Evolutionary conservation across 2,888 invertebrate species (phyloP), one percentile per base, ranked within the genome.

Genomic region (Philhelius pedissequus): DNA sequence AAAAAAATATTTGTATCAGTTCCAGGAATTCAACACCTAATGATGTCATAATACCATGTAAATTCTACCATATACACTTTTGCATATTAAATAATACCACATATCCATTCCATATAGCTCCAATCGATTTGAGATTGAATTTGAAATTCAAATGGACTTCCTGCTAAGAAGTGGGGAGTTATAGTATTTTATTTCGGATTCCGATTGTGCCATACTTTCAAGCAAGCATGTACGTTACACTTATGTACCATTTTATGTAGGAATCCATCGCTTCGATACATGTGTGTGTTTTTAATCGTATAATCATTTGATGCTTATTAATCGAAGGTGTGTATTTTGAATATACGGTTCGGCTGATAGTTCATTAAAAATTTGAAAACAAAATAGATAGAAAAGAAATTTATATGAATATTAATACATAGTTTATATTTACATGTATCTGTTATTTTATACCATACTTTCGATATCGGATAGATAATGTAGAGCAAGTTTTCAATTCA

Each of bases 101-200:
- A 32, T 11, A 60, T 45, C 45, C 54, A 68, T 27, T 54, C 22
- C 6, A 71, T 25, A 76, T n/a, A 52, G 45, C 48, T 68, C 11
- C 22, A 38, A 58, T 58, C 22, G 75, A 64, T 45, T 40, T 52
- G 35, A 56, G 48, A 25, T 25, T 48, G n/a, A 40, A 84, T 80
- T 84, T 80, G 71, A 80, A 84, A 62, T 80, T 84, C 76, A 76
- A 84, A 84, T 80, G 0, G 60, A 84, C 76, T 84, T 84, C 84
- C 84, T 84, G 70, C 79, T 79, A 48, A 15, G 20, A 50, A 32
- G 54, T 22, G 32, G 54, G 32, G 54, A 45, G 56, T n/a, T 25
- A 3, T 20, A 20, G 7, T 6, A 4, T 32, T 11, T 25, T 11
- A 9, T 25, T 38, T 45, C n/a, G 38, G 35, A 38, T 52, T 20